phyloP scores from a whole-genome alignment of 2,888 invertebrate genomes.

The Meandrusa payeni region DNA sequence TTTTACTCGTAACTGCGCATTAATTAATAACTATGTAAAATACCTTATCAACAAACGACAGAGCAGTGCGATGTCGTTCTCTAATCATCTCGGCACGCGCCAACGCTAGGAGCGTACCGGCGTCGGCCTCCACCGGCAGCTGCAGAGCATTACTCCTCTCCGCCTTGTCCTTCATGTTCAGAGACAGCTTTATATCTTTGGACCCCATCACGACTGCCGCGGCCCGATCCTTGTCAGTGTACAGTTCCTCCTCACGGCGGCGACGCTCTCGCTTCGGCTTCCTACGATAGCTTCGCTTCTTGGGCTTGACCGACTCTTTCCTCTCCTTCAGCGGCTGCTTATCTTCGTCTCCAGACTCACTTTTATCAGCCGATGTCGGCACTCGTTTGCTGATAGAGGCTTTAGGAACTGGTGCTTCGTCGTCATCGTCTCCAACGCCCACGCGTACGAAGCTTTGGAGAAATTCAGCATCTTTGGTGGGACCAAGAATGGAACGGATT shows the following conservation, averaged over 20 bases:
- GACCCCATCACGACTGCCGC: constrained; percentile 93
- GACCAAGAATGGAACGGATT: constrained; percentile 82
- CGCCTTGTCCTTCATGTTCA: constrained; percentile 89
- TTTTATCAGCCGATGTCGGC: constrained; percentile 53
- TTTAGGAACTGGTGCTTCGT: constrained; percentile 64
- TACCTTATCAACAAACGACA: constrained; percentile 91
- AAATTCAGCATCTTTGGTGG: constrained; percentile 86
- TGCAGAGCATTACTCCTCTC: constrained; percentile 87
- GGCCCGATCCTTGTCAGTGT: constrained; percentile 94
- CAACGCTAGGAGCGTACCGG: constrained; percentile 87
- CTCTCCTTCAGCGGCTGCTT: constrained; percentile 54
- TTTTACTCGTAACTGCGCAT: no score
- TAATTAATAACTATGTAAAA: no score
- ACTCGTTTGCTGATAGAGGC: constrained; percentile 69
- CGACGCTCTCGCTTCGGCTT: constrained; percentile 65
- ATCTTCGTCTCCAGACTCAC: constrained; percentile 48
- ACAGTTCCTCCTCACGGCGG: constrained; percentile 85
- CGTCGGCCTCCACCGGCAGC: constrained; percentile 89
- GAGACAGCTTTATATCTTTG: constrained; percentile 92
- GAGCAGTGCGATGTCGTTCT: constrained; percentile 86
- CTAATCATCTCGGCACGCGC: constrained; percentile 88
- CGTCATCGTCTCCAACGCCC: constrained; percentile 81
- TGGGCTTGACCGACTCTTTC: constrained; percentile 58
- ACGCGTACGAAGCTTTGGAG: constrained; percentile 90
- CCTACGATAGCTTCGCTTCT: constrained; percentile 51